A percentile compares a stretch with the other conserved stretches of the same genome.
Evolutionary conservation across 2,113 vertebrate species (phyloP).

Genomic region (Odobenus rosmarus): DNA sequence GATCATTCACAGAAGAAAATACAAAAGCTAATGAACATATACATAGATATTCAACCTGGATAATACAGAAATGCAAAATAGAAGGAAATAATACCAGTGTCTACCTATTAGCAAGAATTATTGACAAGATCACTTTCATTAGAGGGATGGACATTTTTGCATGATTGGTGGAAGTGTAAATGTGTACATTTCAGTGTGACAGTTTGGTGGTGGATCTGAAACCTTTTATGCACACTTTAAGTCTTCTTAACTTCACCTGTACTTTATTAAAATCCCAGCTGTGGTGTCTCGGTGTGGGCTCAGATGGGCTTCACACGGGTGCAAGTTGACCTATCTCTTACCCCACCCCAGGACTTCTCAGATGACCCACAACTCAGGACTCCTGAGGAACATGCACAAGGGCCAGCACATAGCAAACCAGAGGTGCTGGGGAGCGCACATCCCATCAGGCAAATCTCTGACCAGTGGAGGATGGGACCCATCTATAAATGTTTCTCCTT

Average conservation of each 20-base stretch:
- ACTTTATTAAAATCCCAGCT: neutral
- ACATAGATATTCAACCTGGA: constrained; percentile 31
- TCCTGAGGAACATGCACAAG: neutral
- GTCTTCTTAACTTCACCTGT: neutral
- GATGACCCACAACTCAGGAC: neutral
- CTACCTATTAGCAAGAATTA: neutral
- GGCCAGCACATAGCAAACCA: neutral
- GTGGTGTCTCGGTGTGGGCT: neutral
- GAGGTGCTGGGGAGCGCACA: neutral
- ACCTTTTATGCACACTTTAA: neutral
- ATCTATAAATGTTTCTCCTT: neutral
- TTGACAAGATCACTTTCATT: neutral
- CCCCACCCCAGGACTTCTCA: neutral
- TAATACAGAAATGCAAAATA: neutral
- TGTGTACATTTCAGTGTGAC: neutral
- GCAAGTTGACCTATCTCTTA: neutral
- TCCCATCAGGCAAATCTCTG: neutral
- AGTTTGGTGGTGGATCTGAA: neutral
- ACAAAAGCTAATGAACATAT: neutral
- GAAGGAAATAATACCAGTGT: neutral
- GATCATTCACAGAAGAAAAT: neutral
- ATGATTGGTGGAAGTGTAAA: constrained; percentile 62
- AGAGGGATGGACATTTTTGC: constrained; percentile 58
- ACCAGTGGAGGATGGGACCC: neutral
- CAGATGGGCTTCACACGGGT: neutral